These are phyloP conservation scores for Hirtodrosophila trivittata DNA, from an alignment of 2,888 invertebrate species.

Conservation along the genomic window DNA sequence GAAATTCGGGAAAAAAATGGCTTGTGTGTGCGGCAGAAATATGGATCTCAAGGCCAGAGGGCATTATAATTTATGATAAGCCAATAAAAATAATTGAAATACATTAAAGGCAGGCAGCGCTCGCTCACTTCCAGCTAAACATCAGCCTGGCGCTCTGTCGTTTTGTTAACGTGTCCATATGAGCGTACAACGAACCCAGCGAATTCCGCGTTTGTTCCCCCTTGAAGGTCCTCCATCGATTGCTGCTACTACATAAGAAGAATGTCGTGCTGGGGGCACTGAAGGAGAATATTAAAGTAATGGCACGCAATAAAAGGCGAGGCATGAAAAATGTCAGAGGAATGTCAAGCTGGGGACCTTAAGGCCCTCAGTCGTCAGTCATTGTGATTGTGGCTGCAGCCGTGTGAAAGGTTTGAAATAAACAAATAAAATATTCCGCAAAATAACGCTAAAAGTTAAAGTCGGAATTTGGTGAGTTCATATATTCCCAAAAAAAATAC, in stretches of 20 bases:
- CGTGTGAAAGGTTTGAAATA: slow-evolving; percentile 49
- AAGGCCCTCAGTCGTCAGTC: slow-evolving; percentile 6
- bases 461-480: slow-evolving; percentile 10
- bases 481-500: slow-evolving; percentile 11
- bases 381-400: slow-evolving; percentile 24
- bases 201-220: too few relatives aligned
- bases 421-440: slow-evolving; percentile 36
- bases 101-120: slow-evolving; percentile 54
- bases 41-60: slow-evolving; percentile 32
- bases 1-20: background rate
- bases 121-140: slow-evolving; percentile 35
- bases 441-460: slow-evolving; percentile 12
- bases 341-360: slow-evolving; percentile 9
- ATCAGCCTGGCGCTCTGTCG: slow-evolving; percentile 2
- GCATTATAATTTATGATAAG: slow-evolving; percentile 67
- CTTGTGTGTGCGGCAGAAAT: slow-evolving; percentile 17
- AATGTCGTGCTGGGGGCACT: background rate
- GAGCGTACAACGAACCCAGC: too few relatives aligned
- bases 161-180: too few relatives aligned
- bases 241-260: background rate
- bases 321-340: slow-evolving; percentile 32
- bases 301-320: slow-evolving; percentile 40
- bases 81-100: slow-evolving; percentile 76
- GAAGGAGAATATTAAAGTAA: slow-evolving; percentile 39
- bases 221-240: slow-evolving; percentile 16